Base-by-base conservation (phyloP, 2,888 invertebrate species). In the Melinaea menophilus region DNA sequence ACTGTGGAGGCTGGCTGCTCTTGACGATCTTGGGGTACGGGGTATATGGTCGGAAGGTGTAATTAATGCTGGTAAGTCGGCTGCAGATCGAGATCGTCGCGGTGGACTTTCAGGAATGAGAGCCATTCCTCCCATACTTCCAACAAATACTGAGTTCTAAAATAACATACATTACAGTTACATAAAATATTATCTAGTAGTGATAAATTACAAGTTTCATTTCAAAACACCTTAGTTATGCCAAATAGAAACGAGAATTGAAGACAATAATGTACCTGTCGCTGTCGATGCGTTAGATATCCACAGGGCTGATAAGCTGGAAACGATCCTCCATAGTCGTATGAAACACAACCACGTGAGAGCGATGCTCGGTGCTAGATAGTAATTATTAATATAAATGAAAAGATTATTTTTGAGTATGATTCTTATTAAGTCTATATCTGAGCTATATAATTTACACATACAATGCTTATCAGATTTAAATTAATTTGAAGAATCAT, bases 141-240 rank as follows among this genome's bases (percentile, higher is more conserved):
- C 95, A 45, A 96, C 96, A 86, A 97, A 97, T 13, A 97, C 96
- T 3, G 97, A 97, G 86, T 97, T 97, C 88, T 96, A 57, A 9
- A 95, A 11, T 78, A 79, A 63, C n/a, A 56, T 9, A 41, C 3
- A 11, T 41, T 41, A 9, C 11, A 41, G 9, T 41, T 3, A 41
- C 3, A 41, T 2, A 41, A 9, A 22, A 22, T 22, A 22, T 37
- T 9, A 41, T 9, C 9, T 5, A 9, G 9, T 1, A 9, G 41
- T 41, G 5, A 9, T 41, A 7, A 41, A 9, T 41, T 41, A 7
- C 11, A 9, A 1, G 5, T 9, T 9, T 41, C 9, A 3, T 41
- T 41, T 9, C 9, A 11, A 41, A 9, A 41, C 11, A 9, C 41
- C n/a, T n/a, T n/a, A 41, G 37, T 37, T 37, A 37, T 41, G 7